Evolutionary conservation across 2,797 vertebrate genomes (phyloP), one percentile per base, ranked within the genome.

Genomic region (Sebastes oblongus): DNA sequence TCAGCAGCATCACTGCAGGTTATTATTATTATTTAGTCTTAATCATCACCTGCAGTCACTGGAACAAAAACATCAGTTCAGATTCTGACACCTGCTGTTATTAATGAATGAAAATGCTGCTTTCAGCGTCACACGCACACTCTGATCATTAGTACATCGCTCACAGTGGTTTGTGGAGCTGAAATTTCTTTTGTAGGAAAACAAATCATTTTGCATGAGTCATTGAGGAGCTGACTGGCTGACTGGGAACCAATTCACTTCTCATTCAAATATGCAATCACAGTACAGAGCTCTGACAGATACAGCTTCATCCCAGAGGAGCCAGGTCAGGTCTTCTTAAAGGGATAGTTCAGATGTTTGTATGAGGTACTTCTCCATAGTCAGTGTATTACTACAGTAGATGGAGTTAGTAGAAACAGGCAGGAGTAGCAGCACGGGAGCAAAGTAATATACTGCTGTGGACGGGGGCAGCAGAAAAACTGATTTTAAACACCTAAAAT

Each of bases 21-120:
- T 75, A 22, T 66, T 72, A 56, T 78, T 36, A 25, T 16, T 55
- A 55, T 55, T 42, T 8, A 42, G 14, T 65, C 54, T 70, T 27
- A 29, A 69, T 75, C 54, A 66, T 16, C 32, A 56, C 65, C 85
- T 74, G 70, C 62, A 75, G 66, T 18, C 67, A 52, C n/a, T 34
- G 32, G 22, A 67, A 60, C 71, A 76, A 27, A 71, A 65, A 18
- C 68, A 22, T 20, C 36, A 13, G 24, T 55, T 79, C 20, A 62
- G 25, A 12, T 62, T 39, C 13, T 30, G 46, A 71, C 13, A 1
- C 61, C 24, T 11, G 32, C 59, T 65, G 58, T 32, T 75, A 3
- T 71, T 71, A 71, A 62, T 29, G 30, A 52, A 46, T 27, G 29
- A 58, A 61, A 61, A 39, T 30, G 72, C 69, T 66, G 76, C 72